These are phyloP conservation scores for Brenthis ino DNA, from an alignment of 2,888 invertebrate species.

Conservation along the genomic window DNA sequence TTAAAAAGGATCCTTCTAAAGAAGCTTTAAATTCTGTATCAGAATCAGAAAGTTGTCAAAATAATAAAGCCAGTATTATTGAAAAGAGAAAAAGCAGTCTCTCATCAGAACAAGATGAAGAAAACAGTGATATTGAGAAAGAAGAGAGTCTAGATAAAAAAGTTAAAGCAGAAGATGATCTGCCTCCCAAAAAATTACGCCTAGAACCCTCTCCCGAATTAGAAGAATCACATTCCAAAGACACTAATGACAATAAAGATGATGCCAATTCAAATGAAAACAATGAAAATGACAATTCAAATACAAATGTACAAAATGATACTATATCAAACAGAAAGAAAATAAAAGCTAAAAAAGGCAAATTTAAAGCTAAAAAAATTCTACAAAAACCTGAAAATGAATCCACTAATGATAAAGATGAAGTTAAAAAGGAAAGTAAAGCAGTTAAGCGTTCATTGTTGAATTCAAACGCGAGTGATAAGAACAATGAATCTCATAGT, in stretches of 20 bases:
- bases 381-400: conserved; percentile 48
- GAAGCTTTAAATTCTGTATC: conserved; percentile 57
- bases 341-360: conserved; percentile 71
- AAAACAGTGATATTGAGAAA: conserved; percentile 57
- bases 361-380: conserved; percentile 68
- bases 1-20: conserved; percentile 57
- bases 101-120: conserved; percentile 70
- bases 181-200: conserved; percentile 71
- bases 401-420: conserved; percentile 51
- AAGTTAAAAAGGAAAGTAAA: conserved; percentile 58
- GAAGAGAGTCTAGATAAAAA: conserved; percentile 61
- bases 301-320: conserved; percentile 45
- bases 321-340: conserved; percentile 66
- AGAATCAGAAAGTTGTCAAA: conserved; percentile 64
- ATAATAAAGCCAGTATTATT: conserved; percentile 72
- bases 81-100: conserved; percentile 75
- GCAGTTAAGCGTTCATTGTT: conserved; percentile 67
- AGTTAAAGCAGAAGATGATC: conserved; percentile 61
- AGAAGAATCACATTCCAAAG: conserved; percentile 72
- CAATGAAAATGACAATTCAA: conserved; percentile 47
- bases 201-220: conserved; percentile 68
- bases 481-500: conserved; percentile 74
- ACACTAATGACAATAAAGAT: conserved; percentile 54
- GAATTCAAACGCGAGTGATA: conserved; percentile 66
- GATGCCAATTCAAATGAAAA: conserved; percentile 45